Base-by-base conservation (phyloP, 2,113 vertebrate species). In the Ceyx cyanopectus region DNA sequence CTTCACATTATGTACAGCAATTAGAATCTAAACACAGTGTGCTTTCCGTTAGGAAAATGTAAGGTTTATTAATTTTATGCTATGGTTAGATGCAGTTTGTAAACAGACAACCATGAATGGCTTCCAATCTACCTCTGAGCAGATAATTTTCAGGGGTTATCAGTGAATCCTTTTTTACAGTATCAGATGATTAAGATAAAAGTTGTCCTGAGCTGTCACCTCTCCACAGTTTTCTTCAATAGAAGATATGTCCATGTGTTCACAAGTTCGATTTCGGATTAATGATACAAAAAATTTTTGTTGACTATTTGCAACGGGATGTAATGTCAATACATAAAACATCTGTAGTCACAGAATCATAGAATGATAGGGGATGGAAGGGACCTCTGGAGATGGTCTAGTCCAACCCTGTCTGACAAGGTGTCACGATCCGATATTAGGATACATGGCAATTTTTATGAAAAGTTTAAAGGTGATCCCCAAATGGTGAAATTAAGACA, bases 271-370 rank as follows among this genome's bases (percentile, higher is more conserved):
- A 7, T 50, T 66, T 68, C 23, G 24, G 17, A 9, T 22, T 32
- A 5, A 9, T 65, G 8, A 5, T 45, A 27, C 4, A 27, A 68
- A 62, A 19, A 9, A 10, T 3, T 8, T 19, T 23, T 7, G 14
- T 57, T 61, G 40, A 8, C 6, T 61, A 8, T 24, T 43, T 75
- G 24, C 11, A 45, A 14, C 18, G 2, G 0, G 6, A 6, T 14
- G 12, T 24, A 34, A 5, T 12, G 4, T n/a, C 50, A 32, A 1
- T 27, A 6, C 23, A 2, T 7, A 10, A 10, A 4, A 14, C 2
- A 34, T 13, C 27, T 24, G 5, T 16, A 34, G 15, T 15, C 13
- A 5, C 23, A 51, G 50, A 51, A 24, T 51, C 50, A 51, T 23
- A 24, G 50, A 51, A 51, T 51, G 24, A 51, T 51, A 51, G 50